Evolutionary conservation across 2,888 invertebrate species (phyloP).

Genomic region (Stenichneumon culpator): DNA sequence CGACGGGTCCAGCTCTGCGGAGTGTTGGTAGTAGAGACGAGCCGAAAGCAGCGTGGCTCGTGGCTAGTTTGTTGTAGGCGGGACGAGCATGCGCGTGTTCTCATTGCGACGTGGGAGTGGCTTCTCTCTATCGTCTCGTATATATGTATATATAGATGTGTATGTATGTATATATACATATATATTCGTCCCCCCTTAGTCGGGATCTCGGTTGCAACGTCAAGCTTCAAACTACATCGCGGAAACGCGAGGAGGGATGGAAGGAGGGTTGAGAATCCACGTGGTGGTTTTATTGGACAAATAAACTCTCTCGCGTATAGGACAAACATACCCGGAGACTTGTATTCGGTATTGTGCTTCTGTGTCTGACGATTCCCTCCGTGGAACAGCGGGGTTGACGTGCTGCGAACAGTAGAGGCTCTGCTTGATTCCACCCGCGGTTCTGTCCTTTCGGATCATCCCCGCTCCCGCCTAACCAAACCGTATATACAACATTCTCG

Average conservation of each 20-base stretch:
- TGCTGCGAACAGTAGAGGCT: conserved; percentile 33
- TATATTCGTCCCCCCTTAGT: neutral
- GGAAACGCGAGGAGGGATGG: conserved; percentile 69
- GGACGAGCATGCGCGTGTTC: conserved; percentile 61
- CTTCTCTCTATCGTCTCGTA: conserved; percentile 60
- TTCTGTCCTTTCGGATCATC: conserved; percentile 47
- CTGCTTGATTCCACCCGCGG: conserved; percentile 47
- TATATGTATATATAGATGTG: neutral
- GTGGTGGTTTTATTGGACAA: conserved; percentile 84
- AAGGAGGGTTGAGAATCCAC: conserved; percentile 72
- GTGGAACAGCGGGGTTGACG: conserved; percentile 19
- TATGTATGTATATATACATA: neutral
- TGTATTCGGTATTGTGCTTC: conserved; percentile 20
- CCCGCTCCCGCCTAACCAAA: conserved; percentile 3
- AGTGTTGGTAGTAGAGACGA: conserved; percentile 66
- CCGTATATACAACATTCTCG: conserved; percentile 29
- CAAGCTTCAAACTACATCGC: conserved; percentile 14
- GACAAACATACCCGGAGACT: conserved; percentile 79
- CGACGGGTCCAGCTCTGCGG: conserved; percentile 45
- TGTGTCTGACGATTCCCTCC: conserved; percentile 1
- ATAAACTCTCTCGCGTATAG: conserved; percentile 74
- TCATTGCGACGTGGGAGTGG: conserved; percentile 62
- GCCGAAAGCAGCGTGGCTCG: conserved; percentile 74
- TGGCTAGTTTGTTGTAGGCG: conserved; percentile 72
- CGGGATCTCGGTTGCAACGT: conserved; percentile 9